Evolutionary conservation across 2,113 vertebrate species (phyloP).

Genomic region (Petaurus breviceps): DNA sequence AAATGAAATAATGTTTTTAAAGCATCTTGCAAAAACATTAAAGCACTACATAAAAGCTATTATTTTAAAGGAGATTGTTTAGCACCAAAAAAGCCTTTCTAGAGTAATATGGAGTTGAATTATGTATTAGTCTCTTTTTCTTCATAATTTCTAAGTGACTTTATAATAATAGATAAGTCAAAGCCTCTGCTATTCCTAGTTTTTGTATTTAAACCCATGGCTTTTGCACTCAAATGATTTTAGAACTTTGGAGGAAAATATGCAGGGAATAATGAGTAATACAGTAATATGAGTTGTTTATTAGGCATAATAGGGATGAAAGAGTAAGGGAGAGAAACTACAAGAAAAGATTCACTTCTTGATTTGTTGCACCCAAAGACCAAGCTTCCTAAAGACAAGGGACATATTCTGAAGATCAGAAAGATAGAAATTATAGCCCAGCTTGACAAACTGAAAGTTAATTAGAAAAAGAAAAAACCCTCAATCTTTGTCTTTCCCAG

Average conservation of each 20-base stretch:
- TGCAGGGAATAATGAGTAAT: background rate
- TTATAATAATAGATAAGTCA: slow-evolving; percentile 32
- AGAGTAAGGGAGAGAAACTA: background rate
- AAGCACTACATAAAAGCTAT: background rate
- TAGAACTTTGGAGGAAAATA: background rate
- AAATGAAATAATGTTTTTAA: background rate
- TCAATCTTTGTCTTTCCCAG: background rate
- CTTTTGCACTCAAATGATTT: slow-evolving; percentile 39
- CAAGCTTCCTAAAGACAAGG: background rate
- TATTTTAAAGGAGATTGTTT: background rate
- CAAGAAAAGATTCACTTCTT: background rate
- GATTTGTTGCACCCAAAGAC: background rate
- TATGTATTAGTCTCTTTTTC: background rate
- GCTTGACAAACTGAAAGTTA: background rate
- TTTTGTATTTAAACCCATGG: slow-evolving; percentile 46
- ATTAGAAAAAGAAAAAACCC: background rate
- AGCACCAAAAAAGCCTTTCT: slow-evolving; percentile 52
- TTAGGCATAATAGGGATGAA: background rate
- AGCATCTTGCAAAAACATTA: background rate
- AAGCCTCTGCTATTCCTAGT: background rate
- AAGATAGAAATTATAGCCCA: background rate
- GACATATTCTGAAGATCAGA: background rate
- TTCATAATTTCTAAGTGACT: slow-evolving; percentile 17
- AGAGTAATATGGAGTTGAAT: slow-evolving; percentile 43
- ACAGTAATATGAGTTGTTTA: background rate